Percentiles rank a stretch among this genome's conserved stretches.
These are phyloP conservation scores for Netelia inedita DNA, from an alignment of 2,888 invertebrate genomes.

Conservation along the genomic window DNA sequence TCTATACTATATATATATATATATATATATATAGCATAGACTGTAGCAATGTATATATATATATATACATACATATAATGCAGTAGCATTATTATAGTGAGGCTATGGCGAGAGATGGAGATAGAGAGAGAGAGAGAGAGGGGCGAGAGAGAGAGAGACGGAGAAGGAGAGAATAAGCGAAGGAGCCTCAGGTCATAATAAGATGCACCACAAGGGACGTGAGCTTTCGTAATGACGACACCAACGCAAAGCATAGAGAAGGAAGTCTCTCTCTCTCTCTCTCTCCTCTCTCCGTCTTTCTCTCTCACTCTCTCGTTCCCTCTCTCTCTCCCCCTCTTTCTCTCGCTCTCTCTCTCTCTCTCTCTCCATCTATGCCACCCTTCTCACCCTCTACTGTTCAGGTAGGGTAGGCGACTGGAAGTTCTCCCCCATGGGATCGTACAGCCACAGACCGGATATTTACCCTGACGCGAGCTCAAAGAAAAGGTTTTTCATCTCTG, in stretches of 20 bases:
- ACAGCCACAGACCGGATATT: slow-evolving; percentile 30
- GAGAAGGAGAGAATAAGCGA: slow-evolving; percentile 3
- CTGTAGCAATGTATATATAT: neutral
- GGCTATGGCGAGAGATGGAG: slow-evolving; percentile 1
- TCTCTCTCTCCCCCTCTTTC: neutral
- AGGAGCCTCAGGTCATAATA: slow-evolving; percentile 62
- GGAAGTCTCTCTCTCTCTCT: neutral
- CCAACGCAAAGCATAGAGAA: slow-evolving; percentile 4
- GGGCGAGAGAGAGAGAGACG: neutral
- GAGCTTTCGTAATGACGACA: slow-evolving; percentile 69
- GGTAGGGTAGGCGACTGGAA: slow-evolving; percentile 17
- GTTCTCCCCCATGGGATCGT: slow-evolving; percentile 52
- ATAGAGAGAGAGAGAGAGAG: neutral
- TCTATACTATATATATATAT: slow-evolving; percentile 14
- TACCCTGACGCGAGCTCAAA: slow-evolving; percentile 29
- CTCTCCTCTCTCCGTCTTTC: slow-evolving; percentile 4
- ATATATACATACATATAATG: neutral
- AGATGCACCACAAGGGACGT: slow-evolving; percentile 69
- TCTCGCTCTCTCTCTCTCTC: neutral
- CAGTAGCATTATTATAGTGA: slow-evolving; percentile 52
- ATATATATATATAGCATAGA: slow-evolving; percentile 4
- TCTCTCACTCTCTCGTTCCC: neutral
- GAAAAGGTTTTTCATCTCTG: slow-evolving; percentile 20
- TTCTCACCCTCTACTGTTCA: neutral
- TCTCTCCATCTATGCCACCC: neutral